Evolutionary conservation across 2,797 vertebrate species (phyloP), one percentile per base, ranked within the genome.

Genomic region (Acanthurus tractus): DNA sequence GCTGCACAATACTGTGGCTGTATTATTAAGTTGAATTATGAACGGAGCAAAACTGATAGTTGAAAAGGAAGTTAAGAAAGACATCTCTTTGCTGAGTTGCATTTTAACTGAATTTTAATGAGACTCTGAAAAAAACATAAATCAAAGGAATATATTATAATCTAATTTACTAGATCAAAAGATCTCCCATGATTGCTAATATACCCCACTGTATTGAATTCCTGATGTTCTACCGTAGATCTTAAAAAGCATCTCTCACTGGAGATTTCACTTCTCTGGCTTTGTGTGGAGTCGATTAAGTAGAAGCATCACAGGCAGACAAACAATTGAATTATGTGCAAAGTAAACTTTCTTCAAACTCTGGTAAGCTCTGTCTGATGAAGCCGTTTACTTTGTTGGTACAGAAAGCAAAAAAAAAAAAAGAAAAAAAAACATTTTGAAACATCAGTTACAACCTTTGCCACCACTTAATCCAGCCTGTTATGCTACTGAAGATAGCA

Each of bases 101-200:
- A 79, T 88, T 92, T 93, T 90, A 90, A 83, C 82, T 74, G 92
- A 85, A 92, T 93, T 84, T 91, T 90, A 93, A 94, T 92, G 90
- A 94, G 89, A 89, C 81, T 87, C 15, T n/a, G 83, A 76, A 71
- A 89, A 79, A 88, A 87, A 84, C 76, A 84, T 84, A 89, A 93
- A 93, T 94, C 92, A 92, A 94, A 94, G 87, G 93, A 94, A 95
- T 95, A 94, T 83, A 95, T 94, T 95, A 94, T 88, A 94, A 94
- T 95, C 89, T 93, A 93, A 93, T 94, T 94, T 93, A 79, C 87
- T 71, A 94, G 90, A 94, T 94, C 92, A 95, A 94, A 94, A 93
- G 92, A 93, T 92, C 86, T 86, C 79, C 82, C 78, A 78, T 89
- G 90, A 93, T 92, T 92, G 84, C 88, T 92, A 93, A 92, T 90